Percentiles rank a stretch among this genome's conserved stretches.
These are phyloP conservation scores for Drosophila ezoana DNA, from an alignment of 2,888 invertebrate species.

Conservation along the genomic window DNA sequence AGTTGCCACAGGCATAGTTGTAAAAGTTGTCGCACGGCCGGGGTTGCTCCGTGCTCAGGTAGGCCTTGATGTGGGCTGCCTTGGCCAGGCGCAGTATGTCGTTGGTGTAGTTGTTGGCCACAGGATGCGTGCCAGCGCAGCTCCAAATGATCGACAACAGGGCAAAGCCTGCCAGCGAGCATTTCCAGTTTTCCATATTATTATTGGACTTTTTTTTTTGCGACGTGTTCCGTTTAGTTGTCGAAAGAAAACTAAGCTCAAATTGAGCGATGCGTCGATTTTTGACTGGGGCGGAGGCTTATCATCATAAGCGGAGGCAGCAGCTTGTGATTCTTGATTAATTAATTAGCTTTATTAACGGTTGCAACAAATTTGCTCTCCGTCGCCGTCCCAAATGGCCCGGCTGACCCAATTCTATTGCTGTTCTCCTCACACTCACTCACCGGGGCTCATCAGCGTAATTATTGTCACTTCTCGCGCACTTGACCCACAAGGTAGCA, in stretches of 20 bases:
- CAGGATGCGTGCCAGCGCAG: conserved; percentile 37
- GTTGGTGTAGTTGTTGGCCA: conserved; percentile 71
- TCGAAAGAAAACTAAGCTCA: conserved; percentile 65
- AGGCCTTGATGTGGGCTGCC: conserved; percentile 78
- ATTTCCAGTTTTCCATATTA: conserved; percentile 16
- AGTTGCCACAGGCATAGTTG: conserved; percentile 83
- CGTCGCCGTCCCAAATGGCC: conserved; percentile 52
- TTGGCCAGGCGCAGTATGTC: conserved; percentile 79
- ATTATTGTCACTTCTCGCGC: conserved; percentile 40
- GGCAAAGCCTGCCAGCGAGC: conserved; percentile 28
- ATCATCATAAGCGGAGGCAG: conserved; percentile 46
- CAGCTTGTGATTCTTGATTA: conserved; percentile 52
- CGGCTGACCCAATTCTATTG: conserved; percentile 58
- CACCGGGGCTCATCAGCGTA: conserved; percentile 13
- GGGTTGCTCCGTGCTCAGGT: conserved; percentile 62
- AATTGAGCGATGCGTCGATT: conserved; percentile 69
- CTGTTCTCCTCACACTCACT: conserved; percentile 36
- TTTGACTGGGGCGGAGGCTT: conserved; percentile 71
- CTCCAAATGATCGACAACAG: conserved; percentile 15
- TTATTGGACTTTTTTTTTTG: background rate
- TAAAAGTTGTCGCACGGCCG: conserved; percentile 80
- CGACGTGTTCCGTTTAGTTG: conserved; percentile 51
- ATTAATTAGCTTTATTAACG: conserved; percentile 74
- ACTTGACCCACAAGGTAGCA: conserved; percentile 77
- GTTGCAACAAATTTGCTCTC: conserved; percentile 59